Percentiles rank a stretch among this genome's conserved stretches.
Evolutionary conservation across 2,113 vertebrate species (phyloP).

Genomic region (Labeo rohita): DNA sequence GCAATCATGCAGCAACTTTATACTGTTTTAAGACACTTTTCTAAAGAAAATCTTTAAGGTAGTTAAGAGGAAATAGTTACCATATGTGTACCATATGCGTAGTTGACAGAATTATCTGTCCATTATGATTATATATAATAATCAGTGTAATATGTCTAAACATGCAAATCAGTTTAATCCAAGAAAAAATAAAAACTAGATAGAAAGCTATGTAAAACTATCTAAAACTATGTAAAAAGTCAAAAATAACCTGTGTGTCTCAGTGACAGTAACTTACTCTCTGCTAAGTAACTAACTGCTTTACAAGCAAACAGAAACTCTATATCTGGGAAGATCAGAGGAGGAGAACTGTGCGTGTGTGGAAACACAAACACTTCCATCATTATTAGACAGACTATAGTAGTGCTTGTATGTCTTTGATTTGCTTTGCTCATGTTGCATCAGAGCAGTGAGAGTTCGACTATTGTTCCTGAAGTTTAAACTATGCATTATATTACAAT

Average conservation of each 20-base stretch:
- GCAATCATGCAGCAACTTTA: not conserved
- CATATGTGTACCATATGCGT: too few species aligned
- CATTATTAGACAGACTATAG: constrained; percentile 3
- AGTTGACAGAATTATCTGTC: too few species aligned
- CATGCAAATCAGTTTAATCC: not conserved
- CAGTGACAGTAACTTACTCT: not conserved
- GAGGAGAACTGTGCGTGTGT: not conserved
- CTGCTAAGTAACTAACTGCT: not conserved
- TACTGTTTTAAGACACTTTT: not conserved
- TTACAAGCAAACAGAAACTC: not conserved
- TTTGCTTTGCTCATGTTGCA: constrained; percentile 4
- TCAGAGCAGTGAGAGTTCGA: not conserved
- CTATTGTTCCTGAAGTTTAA: not conserved
- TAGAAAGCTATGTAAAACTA: too few species aligned
- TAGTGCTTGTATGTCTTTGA: not conserved
- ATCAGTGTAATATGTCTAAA: not conserved
- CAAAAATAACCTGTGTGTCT: not conserved
- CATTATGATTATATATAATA: too few species aligned
- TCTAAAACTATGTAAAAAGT: not conserved
- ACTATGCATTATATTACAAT: not conserved
- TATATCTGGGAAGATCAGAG: not conserved
- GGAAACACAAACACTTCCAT: not conserved
- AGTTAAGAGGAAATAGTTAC: too few species aligned
- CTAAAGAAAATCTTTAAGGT: too few species aligned
- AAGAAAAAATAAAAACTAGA: too few species aligned